phyloP scores from a whole-genome alignment of 1,140 invertebrate genomes.

The Trichonephila clavipes region DNA sequence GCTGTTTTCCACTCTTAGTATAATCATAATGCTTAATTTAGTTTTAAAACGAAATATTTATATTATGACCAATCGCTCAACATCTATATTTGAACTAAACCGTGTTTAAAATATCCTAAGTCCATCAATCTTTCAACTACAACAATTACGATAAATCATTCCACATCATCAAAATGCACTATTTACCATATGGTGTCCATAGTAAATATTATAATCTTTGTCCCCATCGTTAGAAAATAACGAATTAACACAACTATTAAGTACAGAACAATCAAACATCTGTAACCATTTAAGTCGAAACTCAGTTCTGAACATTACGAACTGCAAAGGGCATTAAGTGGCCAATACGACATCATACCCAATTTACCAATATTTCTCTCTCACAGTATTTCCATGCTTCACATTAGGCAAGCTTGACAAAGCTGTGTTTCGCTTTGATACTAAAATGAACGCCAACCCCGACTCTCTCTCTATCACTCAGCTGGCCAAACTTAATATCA shows the following conservation, averaged over 20 bases:
- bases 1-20: too few relatives aligned
- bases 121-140: too few relatives aligned
- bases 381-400: not conserved
- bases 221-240: too few relatives aligned
- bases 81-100: too few relatives aligned
- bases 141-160: too few relatives aligned
- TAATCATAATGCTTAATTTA: too few relatives aligned
- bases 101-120: too few relatives aligned
- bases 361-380: conserved; percentile 30
- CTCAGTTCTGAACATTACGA: not conserved
- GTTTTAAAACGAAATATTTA: too few relatives aligned
- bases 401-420: conserved; percentile 25
- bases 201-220: too few relatives aligned
- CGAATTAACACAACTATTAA: not conserved
- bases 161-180: too few relatives aligned
- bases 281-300: not conserved
- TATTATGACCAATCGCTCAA: too few relatives aligned
- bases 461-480: conserved; percentile 15
- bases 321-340: not conserved
- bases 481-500: conserved; percentile 39
- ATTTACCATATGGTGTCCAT: too few relatives aligned
- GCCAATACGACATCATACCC: not conserved
- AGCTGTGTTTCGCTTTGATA: conserved; percentile 38
- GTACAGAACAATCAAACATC: not conserved
- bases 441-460: not conserved